phyloP scores from a whole-genome alignment of 2,113 vertebrate species.

The Tragelaphus buxtoni region DNA sequence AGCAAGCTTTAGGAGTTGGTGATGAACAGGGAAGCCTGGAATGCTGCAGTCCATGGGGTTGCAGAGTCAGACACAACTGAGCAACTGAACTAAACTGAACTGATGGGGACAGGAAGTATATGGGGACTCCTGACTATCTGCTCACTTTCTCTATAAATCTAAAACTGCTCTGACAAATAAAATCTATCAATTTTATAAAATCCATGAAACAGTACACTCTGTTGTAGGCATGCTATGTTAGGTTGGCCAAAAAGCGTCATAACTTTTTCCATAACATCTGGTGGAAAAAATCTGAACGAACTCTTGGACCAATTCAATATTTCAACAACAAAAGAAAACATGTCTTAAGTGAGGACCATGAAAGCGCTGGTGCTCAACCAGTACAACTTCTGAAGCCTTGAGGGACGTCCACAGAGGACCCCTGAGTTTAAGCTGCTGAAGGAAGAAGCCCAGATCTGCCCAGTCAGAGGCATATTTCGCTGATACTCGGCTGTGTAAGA shows the following conservation, averaged over 20 bases:
- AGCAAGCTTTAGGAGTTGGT: not conserved
- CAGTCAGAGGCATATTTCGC: not conserved
- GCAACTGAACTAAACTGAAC: not conserved
- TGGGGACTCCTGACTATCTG: not conserved
- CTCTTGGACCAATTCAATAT: not conserved
- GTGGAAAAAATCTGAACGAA: not conserved
- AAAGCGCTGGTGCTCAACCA: not conserved
- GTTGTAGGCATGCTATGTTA: not conserved
- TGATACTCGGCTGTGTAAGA: not conserved
- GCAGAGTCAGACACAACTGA: not conserved
- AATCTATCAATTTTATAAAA: not conserved
- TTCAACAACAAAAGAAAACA: not conserved
- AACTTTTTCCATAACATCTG: not conserved
- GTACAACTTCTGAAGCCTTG: not conserved
- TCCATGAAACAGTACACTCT: not conserved
- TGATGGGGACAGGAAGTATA: rapidly evolving
- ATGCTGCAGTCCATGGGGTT: not conserved
- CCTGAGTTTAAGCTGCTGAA: not conserved
- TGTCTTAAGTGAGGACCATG: not conserved
- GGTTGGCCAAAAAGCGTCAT: not conserved
- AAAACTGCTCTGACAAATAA: not conserved
- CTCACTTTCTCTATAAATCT: not conserved
- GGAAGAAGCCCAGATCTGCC: not conserved
- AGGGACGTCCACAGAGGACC: not conserved
- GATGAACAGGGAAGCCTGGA: not conserved